These are phyloP conservation scores for Typhlichthys subterraneus DNA, from an alignment of 2,797 vertebrate genomes.

Conservation along the genomic window DNA sequence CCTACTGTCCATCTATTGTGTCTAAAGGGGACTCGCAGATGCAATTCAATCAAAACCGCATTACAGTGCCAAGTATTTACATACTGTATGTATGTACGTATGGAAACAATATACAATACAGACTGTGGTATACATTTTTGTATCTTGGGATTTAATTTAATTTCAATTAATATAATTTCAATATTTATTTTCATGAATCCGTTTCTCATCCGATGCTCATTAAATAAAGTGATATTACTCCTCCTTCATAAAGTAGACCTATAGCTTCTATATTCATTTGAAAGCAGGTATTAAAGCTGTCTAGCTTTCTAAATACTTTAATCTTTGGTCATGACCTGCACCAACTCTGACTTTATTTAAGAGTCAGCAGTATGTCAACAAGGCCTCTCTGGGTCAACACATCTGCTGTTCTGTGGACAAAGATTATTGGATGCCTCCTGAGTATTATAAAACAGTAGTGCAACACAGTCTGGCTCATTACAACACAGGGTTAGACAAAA, in stretches of 20 bases:
- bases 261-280: no score
- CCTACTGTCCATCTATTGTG: constrained; percentile 16
- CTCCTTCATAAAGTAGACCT: no score
- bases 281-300: not conserved
- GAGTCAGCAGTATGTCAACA: constrained; percentile 19
- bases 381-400: constrained; percentile 13
- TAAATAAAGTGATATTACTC: no score
- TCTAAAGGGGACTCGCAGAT: not conserved
- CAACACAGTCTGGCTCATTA: constrained; percentile 39
- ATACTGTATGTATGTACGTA: not conserved
- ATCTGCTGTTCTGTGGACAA: constrained; percentile 37
- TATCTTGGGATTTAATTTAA: no score
- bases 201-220: no score
- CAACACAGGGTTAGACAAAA: constrained; percentile 57
- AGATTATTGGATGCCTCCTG: constrained; percentile 46
- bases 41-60: not conserved
- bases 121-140: no score
- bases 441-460: constrained; percentile 8
- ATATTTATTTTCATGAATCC: no score
- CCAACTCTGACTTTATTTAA: constrained; percentile 6
- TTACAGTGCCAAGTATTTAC: not conserved
- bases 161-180: no score
- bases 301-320: not conserved
- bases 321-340: constrained; percentile 1
- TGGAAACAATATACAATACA: no score